Base-by-base conservation (phyloP, 2,888 invertebrate species). In the Stictocephala bisonia region DNA sequence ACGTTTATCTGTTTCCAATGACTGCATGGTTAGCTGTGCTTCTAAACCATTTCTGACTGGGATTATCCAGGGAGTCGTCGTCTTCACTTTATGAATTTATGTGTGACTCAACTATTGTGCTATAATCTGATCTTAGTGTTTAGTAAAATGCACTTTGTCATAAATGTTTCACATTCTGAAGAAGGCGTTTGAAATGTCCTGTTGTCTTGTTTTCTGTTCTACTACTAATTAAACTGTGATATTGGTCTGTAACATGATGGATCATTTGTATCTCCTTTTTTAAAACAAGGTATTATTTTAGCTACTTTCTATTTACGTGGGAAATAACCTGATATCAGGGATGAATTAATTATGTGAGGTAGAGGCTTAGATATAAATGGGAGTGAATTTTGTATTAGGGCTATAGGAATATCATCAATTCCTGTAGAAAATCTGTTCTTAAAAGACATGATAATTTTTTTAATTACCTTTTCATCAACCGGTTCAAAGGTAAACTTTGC, bases 401-500 rank as follows among this genome's bases (percentile, higher is more conserved):
- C 7, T 3, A 56, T 15, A 11, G 4, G 11, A 11, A 56, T 13
- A 6, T 56, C 56, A 29, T 56, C 56, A 56, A 29, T 15, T 1
- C 56, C 56, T 15, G 56, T 18, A 29, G 56, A 56, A 15, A 29
- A 56, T 31, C 31, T 56, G 27, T 56, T 56, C 6, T 56, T 29
- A 7, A 56, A 56, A 15, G 56, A 56, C 31, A 13, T 15, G 2
- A 56, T 31, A n/a, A 56, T 31, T 53, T 53, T 3, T 11, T 2
- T 13, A 13, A 53, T 2, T 26, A 26, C 18, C 2, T 1, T 26
- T 26, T 26, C 27, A 9, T 1, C 3, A 9, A 53, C 27, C n/a
- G 53, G 3, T 24, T 53, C 26, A 53, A 53, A 26, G 13, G 1
- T 9, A 53, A 53, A 53, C 2, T 15, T 13, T 3, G 9, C 4